Evolutionary conservation across 2,797 vertebrate species (phyloP).

Genomic region (Microchirus variegatus): DNA sequence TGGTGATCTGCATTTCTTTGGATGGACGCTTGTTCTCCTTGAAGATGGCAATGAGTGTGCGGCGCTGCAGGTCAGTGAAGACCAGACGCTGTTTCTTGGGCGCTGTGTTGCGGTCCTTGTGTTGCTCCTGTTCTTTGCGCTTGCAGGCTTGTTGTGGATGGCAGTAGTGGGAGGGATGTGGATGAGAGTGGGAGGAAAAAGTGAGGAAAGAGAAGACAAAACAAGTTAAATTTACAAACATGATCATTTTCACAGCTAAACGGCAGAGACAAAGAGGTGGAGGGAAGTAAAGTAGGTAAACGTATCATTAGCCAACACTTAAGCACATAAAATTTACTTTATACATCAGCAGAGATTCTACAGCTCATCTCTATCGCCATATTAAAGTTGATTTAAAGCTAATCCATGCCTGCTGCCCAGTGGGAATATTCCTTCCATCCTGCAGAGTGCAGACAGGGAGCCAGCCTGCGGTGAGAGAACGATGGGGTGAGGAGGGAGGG

Average conservation of each 20-base stretch:
- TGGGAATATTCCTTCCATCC: constrained; percentile 85
- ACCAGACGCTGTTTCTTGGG: constrained; percentile 98
- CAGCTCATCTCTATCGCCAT: constrained; percentile 74
- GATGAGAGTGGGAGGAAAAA: constrained; percentile 76
- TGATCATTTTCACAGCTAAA: constrained; percentile 31
- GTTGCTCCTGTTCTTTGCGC: constrained; percentile 98
- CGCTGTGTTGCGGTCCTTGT: constrained; percentile 92
- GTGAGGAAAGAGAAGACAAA: constrained; percentile 62
- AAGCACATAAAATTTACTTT: constrained; percentile 61
- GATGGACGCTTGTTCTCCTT: constrained; percentile 99
- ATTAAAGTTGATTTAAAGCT: constrained; percentile 86
- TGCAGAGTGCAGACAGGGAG: constrained; percentile 83
- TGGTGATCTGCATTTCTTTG: constrained; percentile 99
- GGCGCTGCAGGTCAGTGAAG: constrained; percentile 98
- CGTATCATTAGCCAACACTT: constrained; percentile 57
- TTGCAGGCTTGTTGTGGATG: constrained; percentile 90
- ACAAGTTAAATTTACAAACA: constrained; percentile 77
- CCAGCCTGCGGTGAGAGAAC: constrained; percentile 76
- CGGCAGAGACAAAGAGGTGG: constrained; percentile 31
- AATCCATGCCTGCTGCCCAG: constrained; percentile 81
- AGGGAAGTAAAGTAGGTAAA: constrained; percentile 49
- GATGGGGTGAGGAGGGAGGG: constrained; percentile 40
- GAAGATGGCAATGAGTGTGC: constrained; percentile 98
- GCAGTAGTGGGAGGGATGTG: constrained; percentile 68
- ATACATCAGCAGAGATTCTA: constrained; percentile 59